phyloP scores from a whole-genome alignment of 2,797 vertebrate genomes.

The Poliocrania exsul region DNA sequence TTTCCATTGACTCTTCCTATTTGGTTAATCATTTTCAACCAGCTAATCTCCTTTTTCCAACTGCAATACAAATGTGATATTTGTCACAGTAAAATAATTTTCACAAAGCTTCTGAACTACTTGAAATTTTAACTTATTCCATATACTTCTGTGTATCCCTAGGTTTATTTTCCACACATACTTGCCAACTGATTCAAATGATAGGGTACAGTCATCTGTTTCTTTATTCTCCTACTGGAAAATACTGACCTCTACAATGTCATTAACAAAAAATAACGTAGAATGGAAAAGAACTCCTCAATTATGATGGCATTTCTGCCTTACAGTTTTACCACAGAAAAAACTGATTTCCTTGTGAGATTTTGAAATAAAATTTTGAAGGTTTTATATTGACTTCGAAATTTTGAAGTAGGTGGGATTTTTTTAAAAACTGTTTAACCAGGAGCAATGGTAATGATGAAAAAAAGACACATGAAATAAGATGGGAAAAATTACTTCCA shows the following conservation, averaged over 20 bases:
- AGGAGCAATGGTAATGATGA: background rate
- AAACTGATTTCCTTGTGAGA: background rate
- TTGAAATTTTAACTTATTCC: background rate
- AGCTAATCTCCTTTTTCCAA: background rate
- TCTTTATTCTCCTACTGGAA: background rate
- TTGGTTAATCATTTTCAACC: background rate
- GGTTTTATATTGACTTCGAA: background rate
- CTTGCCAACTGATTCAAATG: background rate
- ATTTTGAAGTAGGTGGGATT: background rate
- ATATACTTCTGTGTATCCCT: background rate
- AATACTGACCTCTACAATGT: slow-evolving; percentile 3
- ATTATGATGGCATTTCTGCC: background rate
- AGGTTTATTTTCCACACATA: background rate
- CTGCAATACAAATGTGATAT: background rate
- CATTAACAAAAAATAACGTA: background rate
- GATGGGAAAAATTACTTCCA: background rate
- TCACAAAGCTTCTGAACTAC: background rate
- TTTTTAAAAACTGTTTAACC: background rate
- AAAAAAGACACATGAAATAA: background rate
- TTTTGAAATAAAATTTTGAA: background rate
- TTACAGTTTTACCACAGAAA: background rate
- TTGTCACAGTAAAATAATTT: background rate
- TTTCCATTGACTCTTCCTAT: background rate
- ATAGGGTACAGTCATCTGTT: background rate
- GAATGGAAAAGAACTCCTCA: background rate